Conservation (phyloP, 2,113 vertebrate genomes). For the Nothobranchius kuhntae region DNA sequence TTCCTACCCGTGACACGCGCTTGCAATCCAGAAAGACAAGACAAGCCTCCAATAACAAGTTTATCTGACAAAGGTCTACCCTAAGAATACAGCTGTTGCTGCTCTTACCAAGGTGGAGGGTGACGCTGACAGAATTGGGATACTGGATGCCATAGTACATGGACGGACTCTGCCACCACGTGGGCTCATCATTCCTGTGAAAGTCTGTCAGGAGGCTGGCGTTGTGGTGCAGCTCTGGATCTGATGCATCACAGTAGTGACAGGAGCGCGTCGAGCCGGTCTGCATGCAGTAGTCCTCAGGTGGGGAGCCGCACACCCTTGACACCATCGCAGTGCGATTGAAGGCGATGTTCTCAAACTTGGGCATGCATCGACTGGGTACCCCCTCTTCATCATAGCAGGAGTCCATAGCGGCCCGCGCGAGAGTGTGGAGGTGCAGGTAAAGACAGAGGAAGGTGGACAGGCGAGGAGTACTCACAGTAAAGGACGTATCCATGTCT, state of each 20-base stretch:
- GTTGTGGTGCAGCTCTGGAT: conserved; percentile 81
- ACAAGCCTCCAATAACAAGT: background rate
- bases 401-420: conserved; percentile 76
- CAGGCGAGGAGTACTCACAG: conserved; percentile 51
- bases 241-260: conserved; percentile 80
- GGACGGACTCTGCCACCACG: conserved; percentile 98
- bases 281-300: conserved; percentile 92
- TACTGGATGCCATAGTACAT: conserved; percentile 91
- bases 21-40: background rate
- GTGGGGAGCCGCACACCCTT: conserved; percentile 85
- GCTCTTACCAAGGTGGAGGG: conserved; percentile 87
- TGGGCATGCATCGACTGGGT: conserved; percentile 86
- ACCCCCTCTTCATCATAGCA: conserved; percentile 80
- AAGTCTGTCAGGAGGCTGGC: conserved; percentile 90
- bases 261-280: conserved; percentile 83
- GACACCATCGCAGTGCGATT: conserved; percentile 77
- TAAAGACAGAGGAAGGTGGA: conserved; percentile 36
- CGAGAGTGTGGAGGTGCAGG: conserved; percentile 37
- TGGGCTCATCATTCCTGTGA: conserved; percentile 88
- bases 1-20: conserved; percentile 5
- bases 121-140: conserved; percentile 89
- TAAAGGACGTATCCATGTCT: conserved; percentile 70
- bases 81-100: background rate
- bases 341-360: conserved; percentile 90
- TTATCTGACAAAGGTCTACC: background rate